Conservation (phyloP, 2,113 vertebrate genomes). For the Ammodytes dubius region DNA sequence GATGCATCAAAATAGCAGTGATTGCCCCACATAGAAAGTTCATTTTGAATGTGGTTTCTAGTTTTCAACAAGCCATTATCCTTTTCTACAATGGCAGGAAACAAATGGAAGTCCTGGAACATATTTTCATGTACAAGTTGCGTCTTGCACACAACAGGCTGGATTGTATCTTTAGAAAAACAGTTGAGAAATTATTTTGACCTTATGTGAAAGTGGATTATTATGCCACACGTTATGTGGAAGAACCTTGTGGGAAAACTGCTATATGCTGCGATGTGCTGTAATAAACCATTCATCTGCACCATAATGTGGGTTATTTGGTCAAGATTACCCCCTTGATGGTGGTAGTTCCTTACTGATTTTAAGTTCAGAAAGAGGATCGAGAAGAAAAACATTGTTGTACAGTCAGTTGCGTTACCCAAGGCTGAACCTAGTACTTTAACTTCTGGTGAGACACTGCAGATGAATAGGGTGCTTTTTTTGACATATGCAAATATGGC, state of each 20-base stretch:
- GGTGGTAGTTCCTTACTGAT: constrained; percentile 2
- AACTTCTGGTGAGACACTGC: too few relatives aligned
- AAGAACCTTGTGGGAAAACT: neutral
- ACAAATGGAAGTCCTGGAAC: constrained; percentile 2
- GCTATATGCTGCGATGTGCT: too few relatives aligned
- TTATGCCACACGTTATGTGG: neutral
- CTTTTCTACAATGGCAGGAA: constrained; percentile 17
- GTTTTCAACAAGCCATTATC: constrained; percentile 27
- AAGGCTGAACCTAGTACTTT: neutral
- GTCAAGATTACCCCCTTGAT: neutral
- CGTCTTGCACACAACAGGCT: constrained; percentile 23
- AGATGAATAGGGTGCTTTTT: too few relatives aligned
- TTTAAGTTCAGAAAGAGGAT: neutral
- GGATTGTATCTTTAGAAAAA: constrained; percentile 13
- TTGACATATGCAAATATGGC: too few relatives aligned
- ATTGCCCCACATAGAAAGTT: constrained; percentile 52
- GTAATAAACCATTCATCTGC: neutral
- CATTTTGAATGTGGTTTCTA: constrained; percentile 65
- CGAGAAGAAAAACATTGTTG: neutral
- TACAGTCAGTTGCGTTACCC: neutral
- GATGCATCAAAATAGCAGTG: constrained; percentile 53
- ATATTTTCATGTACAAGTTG: constrained; percentile 39
- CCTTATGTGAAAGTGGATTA: constrained; percentile 6
- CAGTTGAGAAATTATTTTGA: constrained; percentile 13
- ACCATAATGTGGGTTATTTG: neutral